Evolutionary conservation across 2,888 invertebrate genomes (phyloP).

Genomic region (Oscheius myriophilus): DNA sequence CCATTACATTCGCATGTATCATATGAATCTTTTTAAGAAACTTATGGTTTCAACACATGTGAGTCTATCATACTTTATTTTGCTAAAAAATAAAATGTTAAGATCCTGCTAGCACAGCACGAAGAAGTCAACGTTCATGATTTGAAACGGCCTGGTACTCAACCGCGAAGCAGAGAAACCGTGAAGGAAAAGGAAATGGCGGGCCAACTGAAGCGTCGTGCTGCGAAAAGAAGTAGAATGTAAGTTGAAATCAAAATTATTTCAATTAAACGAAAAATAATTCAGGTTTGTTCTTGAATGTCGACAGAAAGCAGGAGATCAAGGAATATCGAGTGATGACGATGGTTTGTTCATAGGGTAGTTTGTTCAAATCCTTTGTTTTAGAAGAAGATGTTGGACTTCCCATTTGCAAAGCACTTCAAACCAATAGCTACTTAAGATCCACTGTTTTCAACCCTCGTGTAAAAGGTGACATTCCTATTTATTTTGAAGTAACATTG

Average conservation of each 20-base stretch:
- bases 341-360: slow-evolving; percentile 9
- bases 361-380: background rate
- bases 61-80: slow-evolving; percentile 2
- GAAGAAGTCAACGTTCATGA: background rate
- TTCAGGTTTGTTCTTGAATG: slow-evolving; percentile 32
- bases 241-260: background rate
- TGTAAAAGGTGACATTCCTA: slow-evolving; percentile 3
- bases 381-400: slow-evolving; percentile 22
- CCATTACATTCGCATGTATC: slow-evolving; percentile 52
- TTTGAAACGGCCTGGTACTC: slow-evolving; percentile 5
- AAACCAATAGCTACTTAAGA: slow-evolving; percentile 3
- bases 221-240: slow-evolving; percentile 22
- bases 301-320: slow-evolving; percentile 26
- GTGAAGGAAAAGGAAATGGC: slow-evolving; percentile 6
- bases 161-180: slow-evolving; percentile 9
- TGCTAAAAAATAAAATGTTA: background rate
- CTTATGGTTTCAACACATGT: slow-evolving; percentile 43
- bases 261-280: slow-evolving; percentile 4
- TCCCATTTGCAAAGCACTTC: slow-evolving; percentile 19
- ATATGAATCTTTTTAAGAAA: slow-evolving; percentile 43
- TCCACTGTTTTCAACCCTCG: slow-evolving; percentile 12
- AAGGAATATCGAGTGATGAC: slow-evolving; percentile 31
- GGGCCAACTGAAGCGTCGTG: slow-evolving; percentile 14
- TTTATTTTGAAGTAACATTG: background rate
- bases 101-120: slow-evolving; percentile 15